These are phyloP conservation scores for Palythoa caribaeorum DNA, from an alignment of 92 coral and sea anemone species.

Conservation along the genomic window DNA sequence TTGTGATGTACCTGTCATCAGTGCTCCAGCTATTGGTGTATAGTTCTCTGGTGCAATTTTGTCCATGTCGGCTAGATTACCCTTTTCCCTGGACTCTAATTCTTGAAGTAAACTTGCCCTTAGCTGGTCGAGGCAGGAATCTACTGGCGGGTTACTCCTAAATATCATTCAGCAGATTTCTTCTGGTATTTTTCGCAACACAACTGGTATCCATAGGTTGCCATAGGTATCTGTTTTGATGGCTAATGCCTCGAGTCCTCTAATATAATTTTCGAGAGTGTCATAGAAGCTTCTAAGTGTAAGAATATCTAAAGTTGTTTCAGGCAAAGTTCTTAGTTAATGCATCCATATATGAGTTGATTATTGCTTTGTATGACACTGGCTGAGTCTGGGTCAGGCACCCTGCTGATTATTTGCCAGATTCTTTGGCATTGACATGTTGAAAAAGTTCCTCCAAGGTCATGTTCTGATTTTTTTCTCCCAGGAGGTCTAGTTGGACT, in stretches of 20 bases:
- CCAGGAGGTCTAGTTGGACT: slow-evolving; percentile 52
- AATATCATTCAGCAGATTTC: slow-evolving; percentile 14
- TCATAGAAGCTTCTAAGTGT: slow-evolving; percentile 7
- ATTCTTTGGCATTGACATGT: slow-evolving; percentile 17
- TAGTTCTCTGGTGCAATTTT: slow-evolving; percentile 5
- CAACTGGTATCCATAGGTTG: slow-evolving; percentile 15
- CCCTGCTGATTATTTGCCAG: slow-evolving; percentile 53
- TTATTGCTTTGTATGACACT: slow-evolving; percentile 8
- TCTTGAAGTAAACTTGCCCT: slow-evolving; percentile 24
- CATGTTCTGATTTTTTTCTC: slow-evolving; percentile 43
- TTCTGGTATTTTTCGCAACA: slow-evolving; percentile 14
- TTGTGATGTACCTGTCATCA: not conserved
- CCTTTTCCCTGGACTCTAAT: slow-evolving; percentile 18
- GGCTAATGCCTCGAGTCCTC: slow-evolving; percentile 22
- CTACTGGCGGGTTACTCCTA: not conserved
- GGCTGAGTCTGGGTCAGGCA: slow-evolving; percentile 24
- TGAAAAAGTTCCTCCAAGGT: slow-evolving; percentile 26
- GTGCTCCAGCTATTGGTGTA: not conserved
- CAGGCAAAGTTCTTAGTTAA: no score
- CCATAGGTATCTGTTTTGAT: slow-evolving; percentile 23
- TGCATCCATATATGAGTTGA: no score
- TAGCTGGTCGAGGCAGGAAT: slow-evolving; percentile 6
- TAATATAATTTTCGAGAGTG: slow-evolving; percentile 21
- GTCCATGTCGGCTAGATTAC: slow-evolving; percentile 9
- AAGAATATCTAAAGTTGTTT: slow-evolving; percentile 7